Percentiles rank a stretch among this genome's conserved stretches.
Evolutionary conservation across 2,888 invertebrate species (phyloP).

Genomic region (Epinotia ramella): DNA sequence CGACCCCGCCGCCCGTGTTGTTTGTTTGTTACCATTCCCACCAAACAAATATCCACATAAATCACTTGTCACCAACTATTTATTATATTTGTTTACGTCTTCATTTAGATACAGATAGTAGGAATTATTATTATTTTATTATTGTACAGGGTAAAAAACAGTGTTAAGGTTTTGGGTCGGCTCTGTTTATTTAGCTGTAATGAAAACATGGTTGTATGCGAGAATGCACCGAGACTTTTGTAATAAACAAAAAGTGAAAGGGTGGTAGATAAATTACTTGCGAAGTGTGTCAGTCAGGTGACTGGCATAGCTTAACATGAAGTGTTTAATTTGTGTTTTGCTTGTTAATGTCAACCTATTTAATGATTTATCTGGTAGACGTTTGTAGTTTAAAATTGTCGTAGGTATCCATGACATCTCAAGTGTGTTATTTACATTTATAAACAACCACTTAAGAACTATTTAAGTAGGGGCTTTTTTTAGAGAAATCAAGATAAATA

Average conservation of each 20-base stretch:
- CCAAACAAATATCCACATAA: conserved; percentile 41
- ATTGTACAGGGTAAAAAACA: neutral
- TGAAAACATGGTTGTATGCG: neutral
- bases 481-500: conserved; percentile 3
- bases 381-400: neutral
- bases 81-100: neutral
- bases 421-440: conserved; percentile 1
- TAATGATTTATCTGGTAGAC: neutral
- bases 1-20: conserved; percentile 60
- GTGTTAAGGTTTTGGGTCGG: neutral
- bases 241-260: conserved; percentile 49
- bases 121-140: neutral
- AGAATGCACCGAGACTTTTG: conserved; percentile 1
- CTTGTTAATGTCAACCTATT: neutral
- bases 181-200: neutral
- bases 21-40: conserved; percentile 46
- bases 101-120: neutral
- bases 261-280: conserved; percentile 44
- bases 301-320: conserved; percentile 23
- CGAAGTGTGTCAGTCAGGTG: conserved; percentile 47
- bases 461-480: neutral
- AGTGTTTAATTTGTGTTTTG: neutral
- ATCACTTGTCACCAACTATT: neutral
- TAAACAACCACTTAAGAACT: neutral
- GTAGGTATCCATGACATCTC: neutral